Percentiles rank a stretch among this genome's conserved stretches.
Conservation (phyloP, 2,888 invertebrate genomes). For the Andricus curvator region DNA sequence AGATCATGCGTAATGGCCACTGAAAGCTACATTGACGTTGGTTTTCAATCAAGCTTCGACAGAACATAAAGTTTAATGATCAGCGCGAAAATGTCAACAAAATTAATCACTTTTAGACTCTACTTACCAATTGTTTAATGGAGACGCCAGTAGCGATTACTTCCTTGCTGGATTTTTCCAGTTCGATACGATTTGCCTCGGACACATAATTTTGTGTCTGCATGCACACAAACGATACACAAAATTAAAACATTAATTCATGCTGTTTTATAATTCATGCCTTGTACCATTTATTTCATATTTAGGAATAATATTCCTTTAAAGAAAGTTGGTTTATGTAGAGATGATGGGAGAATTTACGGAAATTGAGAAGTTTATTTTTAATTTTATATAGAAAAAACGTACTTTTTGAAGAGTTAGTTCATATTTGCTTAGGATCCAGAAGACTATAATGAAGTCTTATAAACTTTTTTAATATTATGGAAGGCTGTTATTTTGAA, state of each 20-base stretch:
- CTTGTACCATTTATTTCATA: slow-evolving; percentile 32
- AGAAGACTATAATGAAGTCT: not conserved
- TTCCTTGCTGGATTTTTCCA: slow-evolving; percentile 75
- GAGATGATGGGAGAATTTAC: not conserved
- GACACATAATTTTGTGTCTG: slow-evolving; percentile 77
- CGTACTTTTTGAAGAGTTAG: too few relatives aligned
- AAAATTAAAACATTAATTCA: slow-evolving; percentile 52
- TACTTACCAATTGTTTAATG: slow-evolving; percentile 79
- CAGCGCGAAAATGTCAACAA: not conserved
- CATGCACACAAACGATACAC: slow-evolving; percentile 69
- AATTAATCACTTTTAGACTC: slow-evolving; percentile 5
- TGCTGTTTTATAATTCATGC: slow-evolving; percentile 45
- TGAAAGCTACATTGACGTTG: not conserved
- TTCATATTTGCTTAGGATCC: too few relatives aligned
- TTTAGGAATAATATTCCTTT: not conserved
- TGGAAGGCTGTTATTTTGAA: not conserved
- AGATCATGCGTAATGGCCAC: not conserved
- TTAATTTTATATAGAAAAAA: too few relatives aligned
- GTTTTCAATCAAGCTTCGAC: slow-evolving; percentile 5
- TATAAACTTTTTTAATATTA: not conserved
- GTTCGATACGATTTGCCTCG: slow-evolving; percentile 74
- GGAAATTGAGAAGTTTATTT: not conserved
- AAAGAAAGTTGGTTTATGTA: not conserved
- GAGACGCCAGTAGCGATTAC: slow-evolving; percentile 79
- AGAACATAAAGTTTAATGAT: not conserved